Conservation (phyloP, 2,113 vertebrate genomes). For the Orcinus orca region DNA sequence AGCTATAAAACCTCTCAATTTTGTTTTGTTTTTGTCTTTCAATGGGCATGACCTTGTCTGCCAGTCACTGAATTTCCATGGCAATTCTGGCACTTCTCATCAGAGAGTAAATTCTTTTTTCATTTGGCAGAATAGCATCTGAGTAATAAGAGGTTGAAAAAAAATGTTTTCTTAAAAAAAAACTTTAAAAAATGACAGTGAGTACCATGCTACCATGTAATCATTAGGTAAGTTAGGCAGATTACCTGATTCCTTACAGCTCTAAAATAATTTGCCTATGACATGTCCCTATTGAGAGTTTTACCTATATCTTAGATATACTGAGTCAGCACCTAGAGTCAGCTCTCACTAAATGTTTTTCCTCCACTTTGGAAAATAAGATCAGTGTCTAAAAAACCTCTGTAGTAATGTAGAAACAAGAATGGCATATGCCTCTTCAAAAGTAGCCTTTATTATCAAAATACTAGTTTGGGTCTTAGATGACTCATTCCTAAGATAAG, state of each 20-base stretch:
- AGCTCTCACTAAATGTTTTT: not conserved
- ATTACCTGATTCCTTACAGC: not conserved
- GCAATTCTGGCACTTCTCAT: not conserved
- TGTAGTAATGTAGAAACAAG: not conserved
- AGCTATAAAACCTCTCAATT: not conserved
- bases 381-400: not conserved
- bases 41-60: not conserved
- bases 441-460: not conserved
- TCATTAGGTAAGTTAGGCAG: not conserved
- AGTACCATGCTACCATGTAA: not conserved
- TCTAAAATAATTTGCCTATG: not conserved
- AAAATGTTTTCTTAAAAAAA: not conserved
- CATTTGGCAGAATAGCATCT: not conserved
- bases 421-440: not conserved
- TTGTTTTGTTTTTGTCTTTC: not conserved
- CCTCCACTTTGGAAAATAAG: not conserved
- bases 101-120: not conserved
- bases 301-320: not conserved
- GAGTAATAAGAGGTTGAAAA: not conserved
- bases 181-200: constrained; percentile 8
- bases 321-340: not conserved
- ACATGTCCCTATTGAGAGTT: not conserved
- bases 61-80: not conserved
- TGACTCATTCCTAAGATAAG: not conserved
- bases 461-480: not conserved